Conservation (phyloP, 2,888 invertebrate species). For the Camptogramma bilineatum region DNA sequence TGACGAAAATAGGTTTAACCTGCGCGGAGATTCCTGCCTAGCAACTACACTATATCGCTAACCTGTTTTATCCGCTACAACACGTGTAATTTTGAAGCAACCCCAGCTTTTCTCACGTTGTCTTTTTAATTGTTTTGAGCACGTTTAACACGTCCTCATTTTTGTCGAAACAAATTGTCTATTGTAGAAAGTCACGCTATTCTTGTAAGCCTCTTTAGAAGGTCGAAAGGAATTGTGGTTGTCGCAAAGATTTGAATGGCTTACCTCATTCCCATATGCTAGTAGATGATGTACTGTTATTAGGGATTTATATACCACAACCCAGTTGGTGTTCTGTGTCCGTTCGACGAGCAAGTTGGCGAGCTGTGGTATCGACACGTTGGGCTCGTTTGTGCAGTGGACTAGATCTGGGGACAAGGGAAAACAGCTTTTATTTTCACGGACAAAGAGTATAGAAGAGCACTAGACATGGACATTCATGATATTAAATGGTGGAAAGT, state of each 20-base stretch:
- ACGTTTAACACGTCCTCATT: background rate
- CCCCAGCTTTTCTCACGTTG: too few species aligned
- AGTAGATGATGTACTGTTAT: slow-evolving; percentile 99
- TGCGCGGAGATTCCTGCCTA: too few species aligned
- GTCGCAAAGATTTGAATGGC: slow-evolving; percentile 37
- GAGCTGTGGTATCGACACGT: slow-evolving; percentile 99
- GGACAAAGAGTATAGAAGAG: background rate
- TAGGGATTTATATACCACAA: slow-evolving; percentile 99
- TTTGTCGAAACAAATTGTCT: background rate
- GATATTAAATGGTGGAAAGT: background rate
- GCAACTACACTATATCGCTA: too few species aligned
- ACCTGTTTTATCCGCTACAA: too few species aligned
- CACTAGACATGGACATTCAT: background rate
- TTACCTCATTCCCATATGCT: slow-evolving; percentile 99
- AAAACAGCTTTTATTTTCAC: slow-evolving; percentile 10
- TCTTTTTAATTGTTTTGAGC: too few species aligned
- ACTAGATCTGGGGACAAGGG: slow-evolving; percentile 94
- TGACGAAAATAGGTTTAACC: too few species aligned
- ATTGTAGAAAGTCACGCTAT: background rate
- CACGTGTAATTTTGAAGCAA: too few species aligned
- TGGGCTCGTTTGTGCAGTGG: slow-evolving; percentile 99
- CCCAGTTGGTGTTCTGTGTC: slow-evolving; percentile 99
- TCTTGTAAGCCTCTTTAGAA: too few species aligned
- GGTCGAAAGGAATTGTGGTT: too few species aligned
- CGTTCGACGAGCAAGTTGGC: slow-evolving; percentile 99